These are phyloP conservation scores for Orchesella flavescens DNA, from an alignment of 2,888 invertebrate species.

Conservation along the genomic window DNA sequence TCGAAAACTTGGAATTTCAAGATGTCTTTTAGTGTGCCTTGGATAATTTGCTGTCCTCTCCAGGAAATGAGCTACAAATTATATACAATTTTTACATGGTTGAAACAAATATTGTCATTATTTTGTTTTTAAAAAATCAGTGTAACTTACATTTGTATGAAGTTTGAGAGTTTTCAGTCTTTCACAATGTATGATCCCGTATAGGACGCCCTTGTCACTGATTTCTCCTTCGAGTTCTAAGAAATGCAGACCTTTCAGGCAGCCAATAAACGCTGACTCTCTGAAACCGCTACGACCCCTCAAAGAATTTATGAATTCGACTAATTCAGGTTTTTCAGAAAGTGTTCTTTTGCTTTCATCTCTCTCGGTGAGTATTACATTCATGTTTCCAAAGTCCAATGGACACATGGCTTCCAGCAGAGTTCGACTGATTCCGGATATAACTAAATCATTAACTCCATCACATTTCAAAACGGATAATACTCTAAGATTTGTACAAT, in stretches of 20 bases:
- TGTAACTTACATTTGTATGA: conserved; percentile 13
- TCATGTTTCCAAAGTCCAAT: too few relatives aligned
- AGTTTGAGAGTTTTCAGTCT: background rate
- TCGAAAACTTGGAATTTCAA: background rate
- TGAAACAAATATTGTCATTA: too few relatives aligned
- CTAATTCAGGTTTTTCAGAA: too few relatives aligned
- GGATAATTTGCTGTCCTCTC: background rate
- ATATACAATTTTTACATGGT: background rate
- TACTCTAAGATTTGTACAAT: too few relatives aligned
- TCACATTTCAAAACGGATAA: too few relatives aligned
- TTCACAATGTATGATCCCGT: conserved; percentile 15
- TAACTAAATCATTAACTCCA: too few relatives aligned
- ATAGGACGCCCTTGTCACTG: conserved; percentile 9
- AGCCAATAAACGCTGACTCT: background rate
- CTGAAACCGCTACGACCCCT: background rate
- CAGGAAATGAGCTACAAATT: background rate
- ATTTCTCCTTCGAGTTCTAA: background rate
- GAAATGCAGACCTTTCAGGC: conserved; percentile 4
- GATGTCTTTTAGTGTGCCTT: background rate
- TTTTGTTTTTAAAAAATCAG: too few relatives aligned
- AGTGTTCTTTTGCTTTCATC: too few relatives aligned
- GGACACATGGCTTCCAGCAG: too few relatives aligned
- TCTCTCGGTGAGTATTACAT: too few relatives aligned
- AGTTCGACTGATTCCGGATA: too few relatives aligned
- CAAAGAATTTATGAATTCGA: too few relatives aligned